Evolutionary conservation across 2,797 vertebrate genomes (phyloP).

Genomic region (Enteromius trimaculatus): DNA sequence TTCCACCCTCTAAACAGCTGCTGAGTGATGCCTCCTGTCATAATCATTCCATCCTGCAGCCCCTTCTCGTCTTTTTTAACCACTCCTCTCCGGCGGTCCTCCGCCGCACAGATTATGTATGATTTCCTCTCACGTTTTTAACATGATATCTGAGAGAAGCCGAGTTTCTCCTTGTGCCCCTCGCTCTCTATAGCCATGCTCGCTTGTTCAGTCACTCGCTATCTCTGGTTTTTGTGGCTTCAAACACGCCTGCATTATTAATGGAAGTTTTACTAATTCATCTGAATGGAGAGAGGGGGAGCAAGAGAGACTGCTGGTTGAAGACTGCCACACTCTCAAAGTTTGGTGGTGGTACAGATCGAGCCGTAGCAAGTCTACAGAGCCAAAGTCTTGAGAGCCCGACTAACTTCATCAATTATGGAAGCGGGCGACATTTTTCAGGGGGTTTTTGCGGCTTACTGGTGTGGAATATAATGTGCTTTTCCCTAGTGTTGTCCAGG

Average conservation of each 20-base stretch:
- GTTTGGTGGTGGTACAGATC: conserved; percentile 47
- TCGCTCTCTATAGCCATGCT: conserved; percentile 37
- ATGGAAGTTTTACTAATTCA: conserved; percentile 67
- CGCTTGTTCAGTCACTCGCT: conserved; percentile 47
- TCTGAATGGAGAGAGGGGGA: conserved; percentile 53
- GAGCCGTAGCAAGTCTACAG: conserved; percentile 46
- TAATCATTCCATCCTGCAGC: conserved; percentile 60
- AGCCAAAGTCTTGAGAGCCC: conserved; percentile 50
- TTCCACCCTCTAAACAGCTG: conserved; percentile 70
- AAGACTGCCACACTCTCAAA: conserved; percentile 48
- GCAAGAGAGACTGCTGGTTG: conserved; percentile 45
- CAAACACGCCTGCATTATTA: conserved; percentile 67
- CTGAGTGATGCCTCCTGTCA: conserved; percentile 73
- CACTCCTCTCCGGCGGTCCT: conserved; percentile 39
- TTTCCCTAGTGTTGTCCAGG: conserved; percentile 44
- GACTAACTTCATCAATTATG: conserved; percentile 61
- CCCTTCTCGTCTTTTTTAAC: conserved; percentile 49
- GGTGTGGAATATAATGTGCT: conserved; percentile 52
- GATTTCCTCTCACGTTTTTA: conserved; percentile 65
- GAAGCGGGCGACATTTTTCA: conserved; percentile 58
- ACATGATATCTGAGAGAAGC: conserved; percentile 62
- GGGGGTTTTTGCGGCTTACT: conserved; percentile 47
- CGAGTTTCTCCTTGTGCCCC: conserved; percentile 50
- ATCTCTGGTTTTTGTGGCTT: conserved; percentile 66
- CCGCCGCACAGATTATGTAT: conserved; percentile 57